Evolutionary conservation across 23 tunicate genomes (phyloP).

Genomic region (Halocynthia roretzi): DNA sequence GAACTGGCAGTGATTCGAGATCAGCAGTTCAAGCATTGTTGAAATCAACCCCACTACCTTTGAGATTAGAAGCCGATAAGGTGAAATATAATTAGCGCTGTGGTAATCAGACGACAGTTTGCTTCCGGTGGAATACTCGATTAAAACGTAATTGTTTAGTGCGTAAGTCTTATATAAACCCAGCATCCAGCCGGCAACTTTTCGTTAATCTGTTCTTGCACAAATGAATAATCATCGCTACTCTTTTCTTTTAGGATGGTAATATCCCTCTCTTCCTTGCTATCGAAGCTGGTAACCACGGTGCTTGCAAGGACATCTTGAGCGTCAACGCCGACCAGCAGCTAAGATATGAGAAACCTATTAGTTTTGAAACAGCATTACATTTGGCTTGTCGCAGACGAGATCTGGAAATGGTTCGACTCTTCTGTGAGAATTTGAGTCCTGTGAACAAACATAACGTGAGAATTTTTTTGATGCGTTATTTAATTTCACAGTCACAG

Average conservation of each 20-base stretch:
- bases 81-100: slow-evolving; percentile 25
- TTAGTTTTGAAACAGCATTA: slow-evolving; percentile 45
- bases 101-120: not conserved
- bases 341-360: slow-evolving; percentile 51
- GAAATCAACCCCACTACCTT: slow-evolving; percentile 31
- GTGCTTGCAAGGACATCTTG: slow-evolving; percentile 71
- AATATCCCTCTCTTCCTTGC: slow-evolving; percentile 74
- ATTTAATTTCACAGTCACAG: not conserved
- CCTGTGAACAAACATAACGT: slow-evolving; percentile 70
- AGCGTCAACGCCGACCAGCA: slow-evolving; percentile 55
- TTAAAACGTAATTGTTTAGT: not conserved
- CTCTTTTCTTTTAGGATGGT: slow-evolving; percentile 45
- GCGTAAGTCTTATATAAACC: too few species aligned
- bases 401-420: slow-evolving; percentile 80
- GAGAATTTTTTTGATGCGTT: slow-evolving; percentile 15
- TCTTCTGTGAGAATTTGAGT: slow-evolving; percentile 53
- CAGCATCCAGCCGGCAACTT: too few species aligned
- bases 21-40: slow-evolving; percentile 47
- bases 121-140: too few species aligned
- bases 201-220: too few species aligned
- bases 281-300: slow-evolving; percentile 75
- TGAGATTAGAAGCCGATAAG: slow-evolving; percentile 51
- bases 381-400: slow-evolving; percentile 74
- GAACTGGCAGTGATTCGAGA: slow-evolving; percentile 73
- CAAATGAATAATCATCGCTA: too few species aligned